Base-by-base conservation (phyloP, 2,888 invertebrate genomes). In the Myopa testacea region DNA sequence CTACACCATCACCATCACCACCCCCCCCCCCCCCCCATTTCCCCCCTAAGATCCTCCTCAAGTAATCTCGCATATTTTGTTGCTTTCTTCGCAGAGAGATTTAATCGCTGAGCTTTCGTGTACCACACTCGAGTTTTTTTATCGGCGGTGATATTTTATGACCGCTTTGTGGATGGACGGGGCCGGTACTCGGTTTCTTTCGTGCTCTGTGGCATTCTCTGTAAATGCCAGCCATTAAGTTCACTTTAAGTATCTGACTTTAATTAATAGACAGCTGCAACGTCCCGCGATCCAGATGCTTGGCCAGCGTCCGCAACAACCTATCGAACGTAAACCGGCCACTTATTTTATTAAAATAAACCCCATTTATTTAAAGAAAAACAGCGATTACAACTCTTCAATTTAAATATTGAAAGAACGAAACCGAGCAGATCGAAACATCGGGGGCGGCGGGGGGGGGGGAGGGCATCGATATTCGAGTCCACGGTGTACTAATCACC, bases 191-290 rank as follows among this genome's bases (percentile, higher is more conserved):
- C 45, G 45, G 45, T 10, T 45, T 45, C 45, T 6, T 45, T 45
- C 55, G 55, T 65, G 65, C 65, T 34, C 65, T 38, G 37, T 65
- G 65, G 38, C 38, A 65, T 65, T 65, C 38, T 4, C 65, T 34
- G 34, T 65, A 38, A 65, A 65, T 65, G 65, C 65, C 65, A 65
- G 38, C 37, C 65, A 34, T 38, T 65, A 34, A 65, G 37, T 65
- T 65, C 16, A 38, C 34, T 38, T 65, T 37, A 65, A 34, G 34
- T 65, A 38, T 38, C 37, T 37, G 65, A 34, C 34, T 37, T 65
- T 65, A 65, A 65, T 65, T 65, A 65, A 14, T 65, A 37, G 37
- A 4, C 37, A 12, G 4, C 4, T 10, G 38, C 65, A 38, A 4
- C 34, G 34, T 8, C n/a, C 10, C 26, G 26, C 14, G 26, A 19